Evolutionary conservation across 2,113 vertebrate species (phyloP), one percentile per base, ranked within the genome.

Genomic region (Noturus placidus): DNA sequence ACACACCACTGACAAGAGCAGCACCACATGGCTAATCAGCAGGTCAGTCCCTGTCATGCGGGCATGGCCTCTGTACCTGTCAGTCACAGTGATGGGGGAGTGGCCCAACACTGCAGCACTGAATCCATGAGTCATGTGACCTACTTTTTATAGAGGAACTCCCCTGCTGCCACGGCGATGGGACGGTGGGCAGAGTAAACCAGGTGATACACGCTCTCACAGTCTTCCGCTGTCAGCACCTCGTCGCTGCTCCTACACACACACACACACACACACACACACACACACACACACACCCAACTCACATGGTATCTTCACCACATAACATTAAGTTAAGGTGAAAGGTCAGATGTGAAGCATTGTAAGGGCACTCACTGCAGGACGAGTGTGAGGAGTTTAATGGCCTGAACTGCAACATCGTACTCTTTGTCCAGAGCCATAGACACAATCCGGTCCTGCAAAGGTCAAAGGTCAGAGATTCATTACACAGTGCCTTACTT

Each of bases 371-470:
- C 98, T 98, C 96, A 99, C 98, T 99, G 98, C 95, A 99, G 96
- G 93, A 99, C 97, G 91, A 99, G 96, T 89, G 98, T 99, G 90
- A 99, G 97, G 89, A 99, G 96, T 93, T 99, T 99, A 95, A 99
- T 99, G 93, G 98, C 98, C 96, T 99, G 98, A 83, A 99, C 98
- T 93, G 98, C 98, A 92, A 99, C 98, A 91, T 99, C 98, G 54
- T 98, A 99, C 94, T 99, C 98, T 94, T 99, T 99, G 94, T 99
- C 98, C 89, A 99, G 96, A 92, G 98, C 99, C 98, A 99, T 99
- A 90, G 98, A 99, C 86, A 99, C 98, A 90, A 99, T 99, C 89
- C 98, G 97, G 93, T 99, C 98, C 98, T 99, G 77, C 80, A 84
- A 87, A 92, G 42, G 13, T 27, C 27, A 90, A 87, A 67, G 80